Evolutionary conservation across 2,797 vertebrate species (phyloP).

Genomic region (Sylvia borin): DNA sequence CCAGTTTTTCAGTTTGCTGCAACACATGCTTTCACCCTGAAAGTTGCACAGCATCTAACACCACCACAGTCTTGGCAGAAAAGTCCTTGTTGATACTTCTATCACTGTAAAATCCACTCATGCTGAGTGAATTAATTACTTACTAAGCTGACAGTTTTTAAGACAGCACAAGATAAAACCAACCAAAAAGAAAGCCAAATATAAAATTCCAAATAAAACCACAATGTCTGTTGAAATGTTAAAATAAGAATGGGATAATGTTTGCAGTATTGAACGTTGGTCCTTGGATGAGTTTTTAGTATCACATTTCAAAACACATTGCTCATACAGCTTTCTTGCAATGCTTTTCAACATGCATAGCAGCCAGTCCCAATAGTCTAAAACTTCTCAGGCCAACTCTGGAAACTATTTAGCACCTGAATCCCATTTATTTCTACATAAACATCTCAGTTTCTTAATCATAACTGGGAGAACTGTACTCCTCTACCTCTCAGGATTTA

Average conservation of each 20-base stretch:
- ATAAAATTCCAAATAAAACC: background rate
- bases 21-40: background rate
- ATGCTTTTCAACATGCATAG: background rate
- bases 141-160: slow-evolving; percentile 7
- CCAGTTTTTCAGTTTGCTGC: background rate
- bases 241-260: background rate
- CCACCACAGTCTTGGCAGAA: background rate
- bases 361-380: background rate
- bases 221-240: background rate
- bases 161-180: background rate
- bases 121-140: slow-evolving; percentile 7
- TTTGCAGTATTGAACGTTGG: background rate
- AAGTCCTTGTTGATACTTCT: background rate
- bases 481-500: background rate
- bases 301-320: background rate
- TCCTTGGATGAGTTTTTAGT: background rate
- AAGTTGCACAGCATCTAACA: background rate
- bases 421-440: background rate
- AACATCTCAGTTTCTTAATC: background rate
- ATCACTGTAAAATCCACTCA: slow-evolving; percentile 1
- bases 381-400: background rate
- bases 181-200: background rate
- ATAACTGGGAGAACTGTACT: background rate
- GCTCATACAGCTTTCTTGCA: background rate
- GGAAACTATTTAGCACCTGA: slow-evolving; percentile 31